Conservation (phyloP, 2,113 vertebrate genomes). For the Pollachius pollachius region DNA sequence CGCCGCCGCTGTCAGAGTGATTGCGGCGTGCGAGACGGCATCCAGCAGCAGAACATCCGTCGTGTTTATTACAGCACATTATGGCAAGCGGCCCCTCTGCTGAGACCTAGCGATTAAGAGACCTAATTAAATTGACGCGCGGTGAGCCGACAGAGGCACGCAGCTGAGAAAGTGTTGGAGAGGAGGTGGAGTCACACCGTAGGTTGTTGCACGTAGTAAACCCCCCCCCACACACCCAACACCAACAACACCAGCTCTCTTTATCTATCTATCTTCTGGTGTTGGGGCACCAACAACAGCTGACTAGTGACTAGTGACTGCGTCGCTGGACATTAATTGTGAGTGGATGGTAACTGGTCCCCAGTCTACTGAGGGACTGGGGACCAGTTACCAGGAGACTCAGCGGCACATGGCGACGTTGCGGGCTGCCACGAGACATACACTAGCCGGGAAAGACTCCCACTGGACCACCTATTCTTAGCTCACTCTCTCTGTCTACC, state of each 20-base stretch:
- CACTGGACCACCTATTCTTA: no score
- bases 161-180: no score
- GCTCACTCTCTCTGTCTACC: no score
- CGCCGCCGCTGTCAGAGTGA: slow-evolving; percentile 61
- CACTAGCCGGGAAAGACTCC: no score
- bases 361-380: slow-evolving; percentile 46
- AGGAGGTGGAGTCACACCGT: no score
- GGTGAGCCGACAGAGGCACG: slow-evolving; percentile 13
- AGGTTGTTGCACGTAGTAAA: no score
- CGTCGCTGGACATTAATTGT: slow-evolving; percentile 64
- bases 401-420: not conserved
- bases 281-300: no score
- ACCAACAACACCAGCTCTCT: slow-evolving; percentile 52
- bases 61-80: slow-evolving; percentile 78
- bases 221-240: slow-evolving; percentile 40
- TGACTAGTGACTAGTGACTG: slow-evolving; percentile 42
- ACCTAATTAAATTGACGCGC: slow-evolving; percentile 77
- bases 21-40: slow-evolving; percentile 67
- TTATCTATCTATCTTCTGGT: slow-evolving; percentile 14
- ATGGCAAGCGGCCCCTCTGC: slow-evolving; percentile 63
- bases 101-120: slow-evolving; percentile 76
- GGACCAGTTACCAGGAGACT: slow-evolving; percentile 59
- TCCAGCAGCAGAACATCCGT: slow-evolving; percentile 77
- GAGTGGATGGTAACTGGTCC: no score
- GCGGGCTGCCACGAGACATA: no score